Evolutionary conservation across 2,797 vertebrate species (phyloP), one percentile per base, ranked within the genome.

Genomic region (Sebastes trivittatus): DNA sequence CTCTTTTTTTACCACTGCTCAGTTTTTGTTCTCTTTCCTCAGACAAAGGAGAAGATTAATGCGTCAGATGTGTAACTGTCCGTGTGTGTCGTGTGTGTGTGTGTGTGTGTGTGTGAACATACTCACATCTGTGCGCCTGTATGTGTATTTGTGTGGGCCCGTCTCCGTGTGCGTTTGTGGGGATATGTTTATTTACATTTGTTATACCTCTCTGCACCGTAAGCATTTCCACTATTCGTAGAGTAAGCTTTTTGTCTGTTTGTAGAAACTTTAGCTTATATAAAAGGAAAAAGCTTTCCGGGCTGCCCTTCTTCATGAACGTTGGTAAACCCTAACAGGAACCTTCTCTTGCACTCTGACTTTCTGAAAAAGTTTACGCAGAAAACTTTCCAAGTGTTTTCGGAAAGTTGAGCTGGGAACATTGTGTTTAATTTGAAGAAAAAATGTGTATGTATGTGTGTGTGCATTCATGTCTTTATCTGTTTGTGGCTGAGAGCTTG

Each of bases 401-500:
- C 22, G 14, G 23, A 59, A 62, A 84, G 76, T 49, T 67, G 73
- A 70, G 72, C 63, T 20, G 55, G 76, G 83, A 87, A 84, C 82
- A 85, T 63, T 83, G 72, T 61, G 73, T 89, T 63, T 88, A 81
- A 90, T 89, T 90, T 82, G 67, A 84, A 86, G 72, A 77, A 83
- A 83, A 78, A 83, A 78, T n/a, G 72, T 46, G 72, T 65, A 29
- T 60, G 67, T 72, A 22, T 70, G 49, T 65, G 52, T 27, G 42
- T 65, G 52, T 27, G 42, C 56, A 73, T 87, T 79, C 66, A 72
- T 81, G 82, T 91, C 67, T 91, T 82, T 89, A 87, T 89, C 84
- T 82, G 85, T 89, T 91, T 89, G 79, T 76, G 80, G 59, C 68
- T 93, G 85, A 91, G 87, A 88, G 87, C 91, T 86, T 71, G 81